Evolutionary conservation across 2,113 vertebrate genomes (phyloP), one percentile per base, ranked within the genome.

Genomic region (Donacobius atricapilla): DNA sequence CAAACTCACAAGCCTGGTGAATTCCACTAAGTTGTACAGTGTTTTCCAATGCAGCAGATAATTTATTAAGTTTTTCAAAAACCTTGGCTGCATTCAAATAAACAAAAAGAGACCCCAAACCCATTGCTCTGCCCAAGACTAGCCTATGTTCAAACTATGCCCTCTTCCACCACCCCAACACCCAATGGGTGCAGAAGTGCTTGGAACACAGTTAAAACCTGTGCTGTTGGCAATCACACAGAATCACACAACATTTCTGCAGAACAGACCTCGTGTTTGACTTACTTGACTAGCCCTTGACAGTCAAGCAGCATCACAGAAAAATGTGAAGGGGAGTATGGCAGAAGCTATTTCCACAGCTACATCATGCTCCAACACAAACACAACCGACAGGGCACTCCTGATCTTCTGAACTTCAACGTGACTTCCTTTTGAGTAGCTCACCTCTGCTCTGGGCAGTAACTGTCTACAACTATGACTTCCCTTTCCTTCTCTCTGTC

Each of bases 361-460:
- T 24, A 1, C 8, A 14, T n/a, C 7, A 14, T 39, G 35, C n/a
- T 40, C 54, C 45, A 84, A 17, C 28, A 73, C 25, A 51, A 27
- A 27, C 6, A 4, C 25, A 5, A 3, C 8, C 40, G 33, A 18
- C 1, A 0, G 44, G 72, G 20, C 20, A 35, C 25, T 53, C 54
- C 37, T 20, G 50, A 6, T 75, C 66, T 71, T 64, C 15, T 58
- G 37, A 80, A 54, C 40, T 22, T 57, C 40, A 93, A 42, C 17
- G 57, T 44, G 0, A 58, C 13, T 68, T 51, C 11, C 18, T 42
- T 58, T 65, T 33, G 15, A 39, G 45, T 7, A 86, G 16, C 7
- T 71, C 45, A 33, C 30, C 33, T 77, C 50, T 63, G 53, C 25
- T 93, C 75, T 71, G 60, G 72, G 72, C 54, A 92, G 1, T 28